Conservation (phyloP, 2,888 invertebrate genomes). For the Amiota communis region DNA sequence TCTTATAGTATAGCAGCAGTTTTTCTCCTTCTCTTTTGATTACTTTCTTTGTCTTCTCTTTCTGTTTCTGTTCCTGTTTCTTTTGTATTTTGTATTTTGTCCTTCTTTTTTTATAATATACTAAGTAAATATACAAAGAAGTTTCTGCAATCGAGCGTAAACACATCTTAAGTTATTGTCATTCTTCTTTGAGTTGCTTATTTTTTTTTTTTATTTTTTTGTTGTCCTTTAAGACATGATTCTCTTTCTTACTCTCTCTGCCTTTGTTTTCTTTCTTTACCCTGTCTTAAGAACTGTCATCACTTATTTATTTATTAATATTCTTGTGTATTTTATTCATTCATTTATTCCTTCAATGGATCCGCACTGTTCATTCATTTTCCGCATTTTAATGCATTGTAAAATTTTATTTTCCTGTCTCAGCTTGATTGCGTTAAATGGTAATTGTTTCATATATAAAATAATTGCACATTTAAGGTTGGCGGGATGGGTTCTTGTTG, state of each 20-base stretch:
- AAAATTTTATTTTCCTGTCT: slow-evolving; percentile 48
- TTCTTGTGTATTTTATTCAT: background rate
- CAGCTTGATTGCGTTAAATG: slow-evolving; percentile 60
- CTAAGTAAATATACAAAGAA: background rate
- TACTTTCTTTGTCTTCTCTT: background rate
- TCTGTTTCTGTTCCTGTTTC: slow-evolving; percentile 45
- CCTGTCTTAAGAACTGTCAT: too few species aligned
- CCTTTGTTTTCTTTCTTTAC: background rate
- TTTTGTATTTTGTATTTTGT: slow-evolving; percentile 41
- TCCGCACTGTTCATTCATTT: background rate
- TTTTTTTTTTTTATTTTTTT: background rate
- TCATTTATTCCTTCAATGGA: background rate
- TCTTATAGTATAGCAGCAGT: slow-evolving; percentile 9
- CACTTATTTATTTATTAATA: too few species aligned
- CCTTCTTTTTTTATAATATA: background rate
- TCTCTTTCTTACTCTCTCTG: background rate
- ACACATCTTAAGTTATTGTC: slow-evolving; percentile 29
- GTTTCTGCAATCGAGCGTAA: background rate
- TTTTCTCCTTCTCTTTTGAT: slow-evolving; percentile 23
- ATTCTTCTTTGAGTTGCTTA: background rate
- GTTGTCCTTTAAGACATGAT: background rate
- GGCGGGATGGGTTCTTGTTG: slow-evolving; percentile 50
- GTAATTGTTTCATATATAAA: slow-evolving; percentile 46
- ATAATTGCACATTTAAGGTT: slow-evolving; percentile 61
- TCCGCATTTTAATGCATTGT: slow-evolving; percentile 37